Percentiles rank a stretch among this genome's conserved stretches.
These are phyloP conservation scores for Coryphaenoides rupestris DNA, from an alignment of 2,113 vertebrate species.

Conservation along the genomic window DNA sequence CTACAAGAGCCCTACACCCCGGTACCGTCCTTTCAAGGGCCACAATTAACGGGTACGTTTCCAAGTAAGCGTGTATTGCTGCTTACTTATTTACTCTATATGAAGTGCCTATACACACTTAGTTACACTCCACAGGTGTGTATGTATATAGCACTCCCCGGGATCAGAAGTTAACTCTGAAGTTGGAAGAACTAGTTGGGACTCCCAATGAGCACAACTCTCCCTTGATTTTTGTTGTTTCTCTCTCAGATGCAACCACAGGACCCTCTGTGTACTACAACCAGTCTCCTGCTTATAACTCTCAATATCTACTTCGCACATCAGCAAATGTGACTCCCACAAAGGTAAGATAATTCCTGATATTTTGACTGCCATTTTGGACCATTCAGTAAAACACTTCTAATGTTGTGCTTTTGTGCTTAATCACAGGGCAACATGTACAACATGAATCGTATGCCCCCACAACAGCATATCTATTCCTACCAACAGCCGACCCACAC, in stretches of 20 bases:
- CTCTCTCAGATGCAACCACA: slow-evolving; percentile 84
- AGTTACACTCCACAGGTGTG: background rate
- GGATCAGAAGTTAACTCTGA: background rate
- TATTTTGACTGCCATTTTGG: background rate
- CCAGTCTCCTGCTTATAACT: slow-evolving; percentile 91
- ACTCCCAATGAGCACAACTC: background rate
- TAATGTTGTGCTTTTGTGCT: slow-evolving; percentile 11
- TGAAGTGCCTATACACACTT: background rate
- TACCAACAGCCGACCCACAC: slow-evolving; percentile 90
- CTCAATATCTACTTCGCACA: slow-evolving; percentile 90
- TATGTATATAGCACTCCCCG: background rate
- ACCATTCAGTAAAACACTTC: background rate
- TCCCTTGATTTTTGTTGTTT: background rate
- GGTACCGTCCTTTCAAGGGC: slow-evolving; percentile 84
- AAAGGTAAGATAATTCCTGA: slow-evolving; percentile 75
- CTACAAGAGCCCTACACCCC: slow-evolving; percentile 83
- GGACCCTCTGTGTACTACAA: slow-evolving; percentile 88
- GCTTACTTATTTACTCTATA: background rate
- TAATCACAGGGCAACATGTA: slow-evolving; percentile 82
- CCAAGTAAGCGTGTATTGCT: background rate
- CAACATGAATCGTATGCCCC: slow-evolving; percentile 86
- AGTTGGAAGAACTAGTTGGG: background rate
- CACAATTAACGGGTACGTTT: slow-evolving; percentile 83
- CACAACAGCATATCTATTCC: slow-evolving; percentile 86
- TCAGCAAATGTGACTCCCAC: slow-evolving; percentile 90